phyloP scores from a whole-genome alignment of 2,888 invertebrate genomes.

The Caenorhabditis drosophilae region DNA sequence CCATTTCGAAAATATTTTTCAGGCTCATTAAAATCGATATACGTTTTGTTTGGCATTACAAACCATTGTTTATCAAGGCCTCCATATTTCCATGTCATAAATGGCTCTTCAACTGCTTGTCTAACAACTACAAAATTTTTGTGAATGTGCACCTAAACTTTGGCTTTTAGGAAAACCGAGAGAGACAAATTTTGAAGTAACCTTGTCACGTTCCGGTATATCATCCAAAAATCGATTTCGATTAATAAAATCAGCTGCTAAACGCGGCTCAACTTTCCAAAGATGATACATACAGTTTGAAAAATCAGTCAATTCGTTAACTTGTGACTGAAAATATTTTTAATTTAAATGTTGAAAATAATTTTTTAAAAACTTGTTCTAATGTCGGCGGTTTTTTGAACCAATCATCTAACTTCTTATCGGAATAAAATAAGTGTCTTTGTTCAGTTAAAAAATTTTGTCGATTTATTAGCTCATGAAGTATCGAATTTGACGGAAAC shows the following conservation, averaged over 20 bases:
- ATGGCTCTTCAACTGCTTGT: slow-evolving; percentile 65
- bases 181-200: background rate
- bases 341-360: background rate
- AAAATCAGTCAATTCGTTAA: slow-evolving; percentile 55
- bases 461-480: slow-evolving; percentile 37
- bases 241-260: slow-evolving; percentile 58
- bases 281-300: slow-evolving; percentile 63
- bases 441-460: slow-evolving; percentile 31
- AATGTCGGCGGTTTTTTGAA: slow-evolving; percentile 20
- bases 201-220: slow-evolving; percentile 34
- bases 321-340: slow-evolving; percentile 14
- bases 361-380: background rate
- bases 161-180: background rate
- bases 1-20: slow-evolving; percentile 57
- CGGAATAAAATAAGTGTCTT: slow-evolving; percentile 42
- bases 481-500: slow-evolving; percentile 27
- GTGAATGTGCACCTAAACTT: slow-evolving; percentile 53
- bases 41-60: slow-evolving; percentile 64
- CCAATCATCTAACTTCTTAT: slow-evolving; percentile 25
- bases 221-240: slow-evolving; percentile 21
- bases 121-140: slow-evolving; percentile 58
- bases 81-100: slow-evolving; percentile 59
- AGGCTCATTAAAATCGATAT: slow-evolving; percentile 51
- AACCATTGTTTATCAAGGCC: slow-evolving; percentile 58
- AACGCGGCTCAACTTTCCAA: slow-evolving; percentile 61